phyloP scores from a whole-genome alignment of 1,140 invertebrate species.

The Papilio machaon region DNA sequence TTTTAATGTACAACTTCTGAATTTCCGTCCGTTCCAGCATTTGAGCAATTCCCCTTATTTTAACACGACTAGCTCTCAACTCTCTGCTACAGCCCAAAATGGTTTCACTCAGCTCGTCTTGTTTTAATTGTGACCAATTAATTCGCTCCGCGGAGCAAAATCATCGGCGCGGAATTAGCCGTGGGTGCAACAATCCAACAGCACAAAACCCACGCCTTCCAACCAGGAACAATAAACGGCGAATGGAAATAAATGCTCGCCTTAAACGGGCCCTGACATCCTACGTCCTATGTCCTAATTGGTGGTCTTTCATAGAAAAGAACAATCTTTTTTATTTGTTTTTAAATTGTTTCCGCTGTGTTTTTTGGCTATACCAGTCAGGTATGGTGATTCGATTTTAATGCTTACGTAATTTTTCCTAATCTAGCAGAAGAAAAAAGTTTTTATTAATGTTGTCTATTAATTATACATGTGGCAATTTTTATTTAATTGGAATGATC shows the following conservation, averaged over 20 bases:
- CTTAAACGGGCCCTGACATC: slow-evolving; percentile 39
- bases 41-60: slow-evolving; percentile 19
- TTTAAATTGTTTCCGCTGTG: slow-evolving; percentile 21
- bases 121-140: slow-evolving; percentile 68
- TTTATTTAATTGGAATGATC: background rate
- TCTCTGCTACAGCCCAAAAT: slow-evolving; percentile 40
- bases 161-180: slow-evolving; percentile 53
- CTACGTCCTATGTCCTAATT: slow-evolving; percentile 41
- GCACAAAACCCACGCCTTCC: slow-evolving; percentile 51
- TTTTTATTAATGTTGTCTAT: slow-evolving; percentile 4
- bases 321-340: slow-evolving; percentile 8
- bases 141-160: slow-evolving; percentile 58
- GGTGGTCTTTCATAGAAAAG: slow-evolving; percentile 30
- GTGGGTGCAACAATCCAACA: slow-evolving; percentile 71
- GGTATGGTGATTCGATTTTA: slow-evolving; percentile 10
- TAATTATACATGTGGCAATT: background rate
- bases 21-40: background rate
- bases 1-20: background rate
- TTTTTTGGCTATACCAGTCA: slow-evolving; percentile 14
- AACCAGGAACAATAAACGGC: slow-evolving; percentile 62
- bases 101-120: slow-evolving; percentile 46
- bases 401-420: slow-evolving; percentile 19
- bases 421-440: background rate
- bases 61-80: background rate
- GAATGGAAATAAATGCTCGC: slow-evolving; percentile 48